Evolutionary conservation across 2,797 vertebrate species (phyloP), one percentile per base, ranked within the genome.

Genomic region (Pipistrellus kuhlii): DNA sequence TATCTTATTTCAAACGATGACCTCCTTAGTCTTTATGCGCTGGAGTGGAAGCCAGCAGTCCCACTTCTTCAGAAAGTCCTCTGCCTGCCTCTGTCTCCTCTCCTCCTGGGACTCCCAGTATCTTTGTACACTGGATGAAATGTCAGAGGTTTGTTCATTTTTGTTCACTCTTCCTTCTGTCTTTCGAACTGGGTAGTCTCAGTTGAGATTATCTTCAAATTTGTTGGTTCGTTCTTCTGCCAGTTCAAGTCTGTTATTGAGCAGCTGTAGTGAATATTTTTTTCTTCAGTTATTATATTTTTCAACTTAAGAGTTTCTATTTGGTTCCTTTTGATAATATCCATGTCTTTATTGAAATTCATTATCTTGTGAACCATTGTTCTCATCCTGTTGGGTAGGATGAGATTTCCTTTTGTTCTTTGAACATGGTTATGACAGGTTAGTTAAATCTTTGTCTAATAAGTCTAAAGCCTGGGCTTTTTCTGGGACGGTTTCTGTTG

Each of bases 311-410:
- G 38, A 76, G 38, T 82, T 88, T 53, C 46, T 85, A 4, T 71
- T 72, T 84, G 35, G 35, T 72, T 88, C 32, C 21, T 91, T 93
- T 94, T 73, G 46, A 51, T 68, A 41, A 83, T 55, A 53, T 68
- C 8, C 73, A 1, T 48, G 10, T 78, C 25, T 32, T 77, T 81
- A 30, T 71, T 88, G 64, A 82, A 87, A 73, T 75, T 35, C 30
- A 53, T 44, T 35, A 71, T 71, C 78, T 80, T 68, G 13, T 69
- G 71, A 76, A 46, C 68, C 11, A 66, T 21, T 75, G 14, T 82
- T 73, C 20, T 85, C 32, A 51, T 71, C 53, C 59, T 76, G 12
- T 82, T 23, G 66, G 18, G 51, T 78, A 69, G 53, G 41, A 32
- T 17, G 46, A 48, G 27, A 32, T 88, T 86, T 90, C 20, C 25